These are phyloP conservation scores for Scyliorhinus canicula DNA, from an alignment of 2,797 vertebrate species.

Conservation along the genomic window DNA sequence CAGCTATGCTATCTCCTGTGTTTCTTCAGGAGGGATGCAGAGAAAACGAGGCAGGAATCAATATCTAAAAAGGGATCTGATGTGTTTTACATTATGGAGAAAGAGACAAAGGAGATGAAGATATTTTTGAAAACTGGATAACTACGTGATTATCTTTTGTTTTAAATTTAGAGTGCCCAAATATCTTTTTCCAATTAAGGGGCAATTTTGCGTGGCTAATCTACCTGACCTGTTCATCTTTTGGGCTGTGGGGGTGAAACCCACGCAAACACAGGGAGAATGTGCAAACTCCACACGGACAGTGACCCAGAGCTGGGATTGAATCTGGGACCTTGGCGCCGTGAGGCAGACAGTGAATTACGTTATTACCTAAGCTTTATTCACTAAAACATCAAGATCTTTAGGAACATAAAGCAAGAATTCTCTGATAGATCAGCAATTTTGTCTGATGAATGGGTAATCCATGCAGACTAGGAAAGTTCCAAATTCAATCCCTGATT, in stretches of 20 bases:
- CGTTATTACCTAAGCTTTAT: background rate
- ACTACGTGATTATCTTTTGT: background rate
- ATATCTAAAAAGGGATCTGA: background rate
- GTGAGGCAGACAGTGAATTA: too few relatives aligned
- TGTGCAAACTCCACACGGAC: too few relatives aligned
- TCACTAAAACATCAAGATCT: background rate
- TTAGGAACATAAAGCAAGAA: background rate
- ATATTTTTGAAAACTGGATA: background rate
- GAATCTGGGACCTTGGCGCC: too few relatives aligned
- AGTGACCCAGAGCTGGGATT: too few relatives aligned
- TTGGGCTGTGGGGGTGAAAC: too few relatives aligned
- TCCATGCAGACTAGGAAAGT: background rate
- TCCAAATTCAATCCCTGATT: background rate
- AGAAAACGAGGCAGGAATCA: background rate
- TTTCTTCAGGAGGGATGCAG: background rate
- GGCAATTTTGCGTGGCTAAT: too few relatives aligned
- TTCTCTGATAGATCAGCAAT: background rate
- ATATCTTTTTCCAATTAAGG: too few relatives aligned
- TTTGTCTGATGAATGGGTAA: background rate
- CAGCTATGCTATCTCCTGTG: background rate
- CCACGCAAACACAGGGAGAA: too few relatives aligned
- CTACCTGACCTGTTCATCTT: too few relatives aligned
- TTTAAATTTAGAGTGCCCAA: too few relatives aligned
- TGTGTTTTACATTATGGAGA: background rate
- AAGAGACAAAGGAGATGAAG: background rate